Evolutionary conservation across 1,140 invertebrate genomes (phyloP).

Genomic region (Diorhabda elongata): DNA sequence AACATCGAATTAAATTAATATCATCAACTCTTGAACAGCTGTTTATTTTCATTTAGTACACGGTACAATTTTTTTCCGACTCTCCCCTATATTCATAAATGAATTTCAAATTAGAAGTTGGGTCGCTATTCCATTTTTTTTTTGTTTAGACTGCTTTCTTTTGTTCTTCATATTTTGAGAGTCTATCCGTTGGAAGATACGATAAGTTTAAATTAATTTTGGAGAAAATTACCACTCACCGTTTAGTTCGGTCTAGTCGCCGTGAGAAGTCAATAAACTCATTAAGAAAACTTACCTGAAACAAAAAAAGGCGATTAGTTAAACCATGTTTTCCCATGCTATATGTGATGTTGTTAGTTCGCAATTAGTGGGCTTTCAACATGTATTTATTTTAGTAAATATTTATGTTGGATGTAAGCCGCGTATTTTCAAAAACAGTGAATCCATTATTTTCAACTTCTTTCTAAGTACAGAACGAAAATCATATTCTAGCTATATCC

Average conservation of each 20-base stretch:
- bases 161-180: background rate
- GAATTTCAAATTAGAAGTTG: too few relatives aligned
- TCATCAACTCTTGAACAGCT: too few relatives aligned
- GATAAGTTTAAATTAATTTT: background rate
- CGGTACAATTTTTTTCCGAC: too few relatives aligned
- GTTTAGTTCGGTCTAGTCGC: background rate
- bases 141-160: background rate
- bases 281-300: slow-evolving; percentile 1
- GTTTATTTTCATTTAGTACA: too few relatives aligned
- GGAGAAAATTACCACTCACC: background rate
- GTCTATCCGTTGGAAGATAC: background rate
- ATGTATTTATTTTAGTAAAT: background rate
- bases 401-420: background rate
- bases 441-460: too few relatives aligned
- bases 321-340: background rate
- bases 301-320: background rate
- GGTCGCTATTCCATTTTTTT: too few relatives aligned
- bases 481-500: too few relatives aligned
- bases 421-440: too few relatives aligned
- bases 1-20: too few relatives aligned
- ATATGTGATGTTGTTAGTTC: background rate
- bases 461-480: too few relatives aligned
- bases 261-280: slow-evolving; percentile 2
- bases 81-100: too few relatives aligned
- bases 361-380: background rate